Base-by-base conservation (phyloP, 2,113 vertebrate genomes). In the Dissostichus mawsoni region DNA sequence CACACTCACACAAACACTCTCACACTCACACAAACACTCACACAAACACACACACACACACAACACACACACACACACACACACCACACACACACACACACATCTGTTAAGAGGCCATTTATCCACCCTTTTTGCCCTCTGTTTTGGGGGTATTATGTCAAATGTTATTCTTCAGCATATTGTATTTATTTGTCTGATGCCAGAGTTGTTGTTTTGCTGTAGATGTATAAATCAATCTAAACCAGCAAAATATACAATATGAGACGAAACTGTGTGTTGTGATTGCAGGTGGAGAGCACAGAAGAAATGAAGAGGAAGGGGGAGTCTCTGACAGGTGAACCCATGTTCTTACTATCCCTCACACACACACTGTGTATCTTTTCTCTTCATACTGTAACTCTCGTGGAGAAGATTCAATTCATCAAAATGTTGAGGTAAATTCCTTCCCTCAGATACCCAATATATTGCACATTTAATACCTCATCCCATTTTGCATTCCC, bases 251-350 rank as follows among this genome's bases (percentile, higher is more conserved):
- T 5, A 1, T 1, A 50, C 18, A 36, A 8, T 41, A 14, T 41
- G 11, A 13, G 18, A 2, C 10, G 23, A n/a, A 5, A 2, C 56
- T 52, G 18, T 59, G 0, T 41, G 59, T 33, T 78, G 23, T 80
- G 9, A 56, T 59, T 74, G 25, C 79, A 89, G 88, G 52, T 59
- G 41, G 85, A 69, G 11, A 76, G 0, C n/a, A 56, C 41, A 14
- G 82, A 80, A 8, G 80, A 81, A 7, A 74, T 73, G 80, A 90
- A 76, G 64, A 83, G 71, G 78, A 87, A 45, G 50, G 88, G 85
- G 1, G 80, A 80, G 36, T 20, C 83, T 11, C 80, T 90, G 36
- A 83, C 88, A 81, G 61, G 88, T 90, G 13, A 82, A 12, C 47
- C 62, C 16, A 16, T 71, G 25, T 29, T 29, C 25, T 50, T 9